Conservation (phyloP, 2,888 invertebrate species). For the Dolichopus griseipennis region DNA sequence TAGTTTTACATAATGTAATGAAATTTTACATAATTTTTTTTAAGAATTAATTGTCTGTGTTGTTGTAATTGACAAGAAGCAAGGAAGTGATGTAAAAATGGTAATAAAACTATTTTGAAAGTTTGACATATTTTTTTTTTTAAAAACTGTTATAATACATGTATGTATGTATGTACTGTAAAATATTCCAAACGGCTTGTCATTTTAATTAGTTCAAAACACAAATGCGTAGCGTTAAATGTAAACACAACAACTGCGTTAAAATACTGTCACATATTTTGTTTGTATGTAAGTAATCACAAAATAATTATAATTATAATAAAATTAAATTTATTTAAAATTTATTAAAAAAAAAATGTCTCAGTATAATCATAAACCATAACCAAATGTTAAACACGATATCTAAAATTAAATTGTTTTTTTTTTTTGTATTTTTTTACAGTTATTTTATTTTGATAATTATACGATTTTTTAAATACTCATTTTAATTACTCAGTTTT, state of each 20-base stretch:
- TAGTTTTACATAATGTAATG: no score
- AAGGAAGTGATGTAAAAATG: background rate
- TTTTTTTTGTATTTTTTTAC: background rate
- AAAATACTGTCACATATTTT: no score
- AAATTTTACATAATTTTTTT: background rate
- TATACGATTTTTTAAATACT: no score
- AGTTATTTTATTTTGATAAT: background rate
- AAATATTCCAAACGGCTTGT: background rate
- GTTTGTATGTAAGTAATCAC: no score
- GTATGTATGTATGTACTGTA: no score
- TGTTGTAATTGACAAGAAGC: background rate
- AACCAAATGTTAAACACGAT: background rate
- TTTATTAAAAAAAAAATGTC: background rate
- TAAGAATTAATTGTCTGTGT: background rate
- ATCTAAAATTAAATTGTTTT: background rate
- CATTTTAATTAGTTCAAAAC: background rate
- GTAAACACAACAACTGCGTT: no score
- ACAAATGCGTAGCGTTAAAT: no score
- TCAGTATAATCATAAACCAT: background rate
- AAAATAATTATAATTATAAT: no score
- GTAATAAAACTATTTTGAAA: background rate
- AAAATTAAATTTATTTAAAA: no score
- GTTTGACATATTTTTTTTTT: background rate
- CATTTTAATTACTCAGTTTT: no score
- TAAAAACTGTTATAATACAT: no score